Evolutionary conservation across 2,888 invertebrate genomes (phyloP).

Genomic region (Lysandra coridon): DNA sequence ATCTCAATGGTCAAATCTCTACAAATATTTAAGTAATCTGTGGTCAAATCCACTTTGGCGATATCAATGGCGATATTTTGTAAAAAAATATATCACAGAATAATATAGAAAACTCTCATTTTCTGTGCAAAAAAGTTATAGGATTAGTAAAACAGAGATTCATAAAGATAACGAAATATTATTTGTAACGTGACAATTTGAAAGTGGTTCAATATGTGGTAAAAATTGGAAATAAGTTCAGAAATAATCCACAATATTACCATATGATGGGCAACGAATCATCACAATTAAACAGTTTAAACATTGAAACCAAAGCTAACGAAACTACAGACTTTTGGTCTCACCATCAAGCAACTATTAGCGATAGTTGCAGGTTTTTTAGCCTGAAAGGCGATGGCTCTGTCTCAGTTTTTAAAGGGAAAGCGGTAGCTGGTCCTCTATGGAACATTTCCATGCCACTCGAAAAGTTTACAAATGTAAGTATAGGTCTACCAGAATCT

Average conservation of each 20-base stretch:
- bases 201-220: not conserved
- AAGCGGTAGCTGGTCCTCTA: conserved; percentile 83
- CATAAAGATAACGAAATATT: not conserved
- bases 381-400: conserved; percentile 79
- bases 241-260: conserved; percentile 6
- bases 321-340: conserved; percentile 91
- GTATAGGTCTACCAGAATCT: conserved; percentile 38
- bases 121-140: too few relatives aligned
- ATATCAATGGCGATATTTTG: too few relatives aligned
- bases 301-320: conserved; percentile 87
- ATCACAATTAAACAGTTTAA: conserved; percentile 85
- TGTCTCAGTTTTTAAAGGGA: conserved; percentile 88
- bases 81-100: too few relatives aligned
- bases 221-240: conserved; percentile 3
- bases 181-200: not conserved
- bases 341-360: conserved; percentile 83
- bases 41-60: too few relatives aligned
- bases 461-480: conserved; percentile 88
- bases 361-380: conserved; percentile 77
- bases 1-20: too few relatives aligned
- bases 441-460: conserved; percentile 85
- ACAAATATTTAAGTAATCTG: too few relatives aligned
- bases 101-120: too few relatives aligned
- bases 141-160: not conserved
- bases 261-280: conserved; percentile 87